Evolutionary conservation across 2,888 invertebrate genomes (phyloP).

Genomic region (Torymus auratus): DNA sequence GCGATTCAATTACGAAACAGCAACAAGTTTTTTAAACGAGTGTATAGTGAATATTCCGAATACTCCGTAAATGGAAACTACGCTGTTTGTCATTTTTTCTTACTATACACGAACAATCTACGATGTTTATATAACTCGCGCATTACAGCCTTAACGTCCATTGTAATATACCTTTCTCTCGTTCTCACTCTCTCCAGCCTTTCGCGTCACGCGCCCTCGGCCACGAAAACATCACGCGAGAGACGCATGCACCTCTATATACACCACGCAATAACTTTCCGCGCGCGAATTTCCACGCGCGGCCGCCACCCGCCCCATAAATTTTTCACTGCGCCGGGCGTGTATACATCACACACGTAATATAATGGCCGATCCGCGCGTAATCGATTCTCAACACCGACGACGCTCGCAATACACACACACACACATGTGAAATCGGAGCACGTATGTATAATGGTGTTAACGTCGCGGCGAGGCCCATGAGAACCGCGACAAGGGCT

Average conservation of each 20-base stretch:
- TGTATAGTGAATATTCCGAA: too few relatives aligned
- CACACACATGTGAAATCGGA: constrained; percentile 51
- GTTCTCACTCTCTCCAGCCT: too few relatives aligned
- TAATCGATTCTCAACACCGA: constrained; percentile 51
- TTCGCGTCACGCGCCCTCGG: too few relatives aligned
- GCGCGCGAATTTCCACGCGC: constrained; percentile 7
- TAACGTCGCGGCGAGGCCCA: constrained; percentile 14
- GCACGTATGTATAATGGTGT: constrained; percentile 40
- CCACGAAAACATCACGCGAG: too few relatives aligned
- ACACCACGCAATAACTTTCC: background rate
- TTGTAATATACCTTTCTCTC: background rate
- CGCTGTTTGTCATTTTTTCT: too few relatives aligned
- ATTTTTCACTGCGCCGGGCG: constrained; percentile 19
- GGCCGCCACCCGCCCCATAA: constrained; percentile 47
- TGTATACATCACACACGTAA: background rate
- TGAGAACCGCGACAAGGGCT: constrained; percentile 2
- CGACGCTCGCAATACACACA: constrained; percentile 24
- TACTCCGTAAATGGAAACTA: too few relatives aligned
- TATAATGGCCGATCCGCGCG: constrained; percentile 41
- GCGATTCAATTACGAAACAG: too few relatives aligned
- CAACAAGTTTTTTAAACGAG: too few relatives aligned
- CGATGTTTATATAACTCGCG: constrained; percentile 24
- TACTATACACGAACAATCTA: too few relatives aligned
- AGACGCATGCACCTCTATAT: too few relatives aligned
- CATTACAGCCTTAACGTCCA: constrained; percentile 1